phyloP scores from a whole-genome alignment of 2,113 vertebrate species.

The Pollachius pollachius region DNA sequence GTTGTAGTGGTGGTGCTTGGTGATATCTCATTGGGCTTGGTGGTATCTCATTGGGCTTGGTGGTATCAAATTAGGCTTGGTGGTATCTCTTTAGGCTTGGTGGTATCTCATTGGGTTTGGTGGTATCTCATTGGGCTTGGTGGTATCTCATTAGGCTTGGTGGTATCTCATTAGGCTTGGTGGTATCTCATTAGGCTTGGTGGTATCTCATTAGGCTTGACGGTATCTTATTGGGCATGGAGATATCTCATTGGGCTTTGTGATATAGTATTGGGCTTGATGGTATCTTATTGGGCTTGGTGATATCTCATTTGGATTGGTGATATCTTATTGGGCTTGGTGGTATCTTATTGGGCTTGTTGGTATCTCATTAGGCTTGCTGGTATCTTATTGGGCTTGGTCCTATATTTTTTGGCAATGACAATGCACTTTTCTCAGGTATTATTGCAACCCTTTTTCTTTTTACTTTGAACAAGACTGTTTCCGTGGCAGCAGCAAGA shows the following conservation, averaged over 20 bases:
- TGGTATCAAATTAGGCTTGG: constrained; percentile 11
- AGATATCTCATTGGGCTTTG: too few species aligned
- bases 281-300: too few species aligned
- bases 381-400: constrained; percentile 15
- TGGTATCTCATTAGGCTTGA: constrained; percentile 18
- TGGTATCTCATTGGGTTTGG: constrained; percentile 12
- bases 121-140: constrained; percentile 31
- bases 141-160: constrained; percentile 18
- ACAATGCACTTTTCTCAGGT: constrained; percentile 67
- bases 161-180: constrained; percentile 24
- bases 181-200: constrained; percentile 14
- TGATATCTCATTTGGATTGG: too few species aligned
- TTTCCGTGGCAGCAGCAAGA: constrained; percentile 3
- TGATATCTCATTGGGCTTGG: constrained; percentile 15
- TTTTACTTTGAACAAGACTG: constrained; percentile 30
- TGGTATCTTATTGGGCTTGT: too few species aligned
- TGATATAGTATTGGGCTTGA: too few species aligned
- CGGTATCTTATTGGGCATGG: constrained; percentile 22
- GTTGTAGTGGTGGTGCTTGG: too few species aligned
- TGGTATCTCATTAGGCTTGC: too few species aligned
- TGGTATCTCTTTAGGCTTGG: constrained; percentile 23
- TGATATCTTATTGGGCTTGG: too few species aligned
- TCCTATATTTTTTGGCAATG: constrained; percentile 31
- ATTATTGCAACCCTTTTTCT: constrained; percentile 47
- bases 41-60: constrained; percentile 24